Evolutionary conservation across 2,797 vertebrate species (phyloP).

Genomic region (Rhinoraja longicauda): DNA sequence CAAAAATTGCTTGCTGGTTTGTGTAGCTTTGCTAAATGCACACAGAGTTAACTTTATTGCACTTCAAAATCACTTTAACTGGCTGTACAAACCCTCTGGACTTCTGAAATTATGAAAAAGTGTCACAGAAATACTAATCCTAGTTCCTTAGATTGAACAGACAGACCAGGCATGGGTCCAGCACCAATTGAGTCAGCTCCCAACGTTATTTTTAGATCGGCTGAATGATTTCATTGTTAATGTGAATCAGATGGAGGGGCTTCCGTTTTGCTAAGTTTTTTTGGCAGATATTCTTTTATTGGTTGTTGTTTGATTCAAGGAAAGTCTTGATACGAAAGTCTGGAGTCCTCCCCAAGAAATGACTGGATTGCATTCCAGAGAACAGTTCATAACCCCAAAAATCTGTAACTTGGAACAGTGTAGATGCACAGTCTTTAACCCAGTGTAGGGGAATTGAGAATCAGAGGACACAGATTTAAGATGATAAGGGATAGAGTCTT

Average conservation of each 20-base stretch:
- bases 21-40: neutral
- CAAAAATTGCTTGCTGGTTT: neutral
- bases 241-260: neutral
- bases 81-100: neutral
- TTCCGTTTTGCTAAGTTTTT: neutral
- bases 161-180: neutral
- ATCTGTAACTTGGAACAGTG: too few relatives aligned
- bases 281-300: neutral
- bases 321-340: neutral
- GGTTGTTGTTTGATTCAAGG: neutral
- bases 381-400: too few relatives aligned
- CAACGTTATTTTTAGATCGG: neutral
- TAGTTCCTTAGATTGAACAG: neutral
- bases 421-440: too few relatives aligned
- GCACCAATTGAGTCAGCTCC: neutral
- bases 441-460: too few relatives aligned
- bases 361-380: too few relatives aligned
- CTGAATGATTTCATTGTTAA: neutral
- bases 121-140: neutral
- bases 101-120: neutral
- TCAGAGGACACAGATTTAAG: too few relatives aligned
- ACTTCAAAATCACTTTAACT: neutral
- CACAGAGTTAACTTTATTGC: neutral
- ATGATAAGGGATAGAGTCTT: too few relatives aligned
- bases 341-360: too few relatives aligned